Base-by-base conservation (phyloP, 92 coral and sea anemone genomes). In the Epizoanthus stellaris region DNA sequence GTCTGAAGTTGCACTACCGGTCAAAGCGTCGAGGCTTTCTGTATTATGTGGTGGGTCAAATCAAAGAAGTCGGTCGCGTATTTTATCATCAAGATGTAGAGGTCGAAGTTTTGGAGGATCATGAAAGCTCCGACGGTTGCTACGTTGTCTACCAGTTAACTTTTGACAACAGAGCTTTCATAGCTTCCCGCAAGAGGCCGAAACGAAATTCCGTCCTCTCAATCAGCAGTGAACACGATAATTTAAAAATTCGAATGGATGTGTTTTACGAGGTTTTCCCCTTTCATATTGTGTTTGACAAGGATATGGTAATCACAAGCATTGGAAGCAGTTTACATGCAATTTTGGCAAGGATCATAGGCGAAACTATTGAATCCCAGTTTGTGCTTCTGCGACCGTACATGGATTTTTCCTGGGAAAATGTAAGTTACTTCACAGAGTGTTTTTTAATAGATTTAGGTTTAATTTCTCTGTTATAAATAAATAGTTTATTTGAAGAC, bases 181-280 rank as follows among this genome's bases (percentile, higher is more conserved):
- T 94, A 66, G 92, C 92, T 0, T 67, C 98, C 0, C 90, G 93
- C 7, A 89, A 91, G 57, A 60, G 92, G 4, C 95, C 95, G 0
- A 94, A 94, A 68, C 81, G 98, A 8, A 95, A 94, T 6, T 94
- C 98, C 0, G 95, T 94, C 6, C 89, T 94, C 47, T 94, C 98
- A 12, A 85, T 94, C 3, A 86, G 84, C 71, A 90, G 93, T n/a
- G 94, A 94, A 15, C 69, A 85, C 30, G 95, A 86, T 20, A 92
- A 87, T 53, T 84, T 90, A 1, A 89, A 90, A 60, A 94, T 94
- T 39, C 93, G 89, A 75, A 92, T 94, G 94, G 98, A 90, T 12
- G 94, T 94, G 0, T 92, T 94, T 34, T 92, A 94, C 56, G 98
- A 92, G 88, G 95, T 92, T 65, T 92, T 94, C 77, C 98, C 98